Conservation (phyloP, 2,113 vertebrate genomes). For the Ammospiza nelsoni region DNA sequence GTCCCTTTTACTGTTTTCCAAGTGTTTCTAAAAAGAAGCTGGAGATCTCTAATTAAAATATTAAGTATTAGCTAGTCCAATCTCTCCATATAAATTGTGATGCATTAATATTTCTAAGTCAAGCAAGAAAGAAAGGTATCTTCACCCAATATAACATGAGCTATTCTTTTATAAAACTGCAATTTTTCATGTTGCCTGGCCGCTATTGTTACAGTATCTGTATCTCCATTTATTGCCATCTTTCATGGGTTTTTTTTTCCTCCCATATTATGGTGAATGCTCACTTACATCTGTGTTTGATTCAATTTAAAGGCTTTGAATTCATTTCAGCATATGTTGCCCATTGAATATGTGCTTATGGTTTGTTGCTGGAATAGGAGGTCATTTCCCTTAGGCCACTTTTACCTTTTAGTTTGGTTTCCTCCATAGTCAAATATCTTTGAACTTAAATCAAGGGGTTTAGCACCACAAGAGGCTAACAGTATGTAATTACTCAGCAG, state of each 20-base stretch:
- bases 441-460: not conserved
- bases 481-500: not conserved
- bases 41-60: not conserved
- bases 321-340: not conserved
- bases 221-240: not conserved
- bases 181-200: not conserved
- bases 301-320: not conserved
- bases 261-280: not conserved
- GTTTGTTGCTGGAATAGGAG: not conserved
- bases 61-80: not conserved
- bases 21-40: not conserved
- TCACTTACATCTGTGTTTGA: not conserved
- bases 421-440: not conserved
- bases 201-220: not conserved
- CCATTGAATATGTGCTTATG: not conserved
- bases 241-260: not conserved
- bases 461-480: not conserved
- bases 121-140: not conserved
- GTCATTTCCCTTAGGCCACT: not conserved
- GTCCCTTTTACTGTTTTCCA: not conserved
- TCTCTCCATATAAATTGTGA: not conserved
- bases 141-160: not conserved
- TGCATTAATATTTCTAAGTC: not conserved
- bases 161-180: not conserved
- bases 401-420: not conserved